Base-by-base conservation (phyloP, 1,140 invertebrate species). In the Drosophila pachea region DNA sequence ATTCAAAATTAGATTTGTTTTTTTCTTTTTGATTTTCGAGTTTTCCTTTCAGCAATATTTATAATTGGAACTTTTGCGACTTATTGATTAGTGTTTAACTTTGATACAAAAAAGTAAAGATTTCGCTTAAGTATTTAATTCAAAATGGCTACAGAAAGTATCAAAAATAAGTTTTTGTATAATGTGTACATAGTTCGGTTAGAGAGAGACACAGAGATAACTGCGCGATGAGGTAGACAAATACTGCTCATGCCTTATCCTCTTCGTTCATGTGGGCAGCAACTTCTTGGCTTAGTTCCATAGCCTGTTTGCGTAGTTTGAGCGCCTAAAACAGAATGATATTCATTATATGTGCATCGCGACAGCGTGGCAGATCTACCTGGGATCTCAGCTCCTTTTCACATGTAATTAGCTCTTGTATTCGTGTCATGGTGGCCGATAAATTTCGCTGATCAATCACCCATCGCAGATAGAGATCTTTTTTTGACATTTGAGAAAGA, bases 381-480 rank as follows among this genome's bases (percentile, higher is more conserved):
- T 92, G 91, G 38, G 90, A 89, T 49, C 92, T 90, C 1, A 93
- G 84, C 75, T 93, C 91, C 76, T 93, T 92, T 73, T 93, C 92
- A 35, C 90, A 87, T 8, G 91, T 90, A 4, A 92, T 89, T 8
- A 93, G 89, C 8, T 89, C 88, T 50, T 91, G 89, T 87, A 93
- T 92, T 74, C 92, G 91, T 40, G 91, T 88, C 64, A 91, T 90
- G 36, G 91, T 90, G 16, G 90, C 89, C 55, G 88, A 84, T 42
- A 91, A 90, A 43, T 92, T 91, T 22, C 89, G 90, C 71, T 93
- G 92, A 74, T 92, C 90, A 7, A 93, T 90, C 11, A 92, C 83
- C 92, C 92, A 93, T 35, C 93, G 91, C 11, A 93, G 88, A 87
- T 93, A 93, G 1, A 94, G 88, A 74, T 93, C 92, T 91, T 83